Conservation (phyloP, 1,140 invertebrate species). For the Tenebrio molitor region DNA sequence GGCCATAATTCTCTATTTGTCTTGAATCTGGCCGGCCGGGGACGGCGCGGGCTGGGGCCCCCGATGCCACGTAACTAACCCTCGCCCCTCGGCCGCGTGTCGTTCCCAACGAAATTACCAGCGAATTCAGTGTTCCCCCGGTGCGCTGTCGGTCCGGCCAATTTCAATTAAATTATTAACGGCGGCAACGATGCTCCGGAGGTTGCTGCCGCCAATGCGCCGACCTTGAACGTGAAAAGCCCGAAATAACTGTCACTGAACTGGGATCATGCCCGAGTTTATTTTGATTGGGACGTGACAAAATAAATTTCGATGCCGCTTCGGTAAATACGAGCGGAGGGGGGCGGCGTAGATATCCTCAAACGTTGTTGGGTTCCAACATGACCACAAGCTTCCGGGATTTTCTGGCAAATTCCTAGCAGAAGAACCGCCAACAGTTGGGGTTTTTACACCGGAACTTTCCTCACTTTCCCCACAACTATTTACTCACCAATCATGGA, state of each 20-base stretch:
- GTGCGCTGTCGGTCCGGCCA: slow-evolving; percentile 44
- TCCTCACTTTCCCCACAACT: too few relatives aligned
- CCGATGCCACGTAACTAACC: slow-evolving; percentile 53
- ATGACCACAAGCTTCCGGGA: too few relatives aligned
- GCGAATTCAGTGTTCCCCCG: slow-evolving; percentile 47
- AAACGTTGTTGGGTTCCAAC: too few relatives aligned
- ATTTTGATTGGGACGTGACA: slow-evolving; percentile 13
- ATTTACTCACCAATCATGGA: too few relatives aligned
- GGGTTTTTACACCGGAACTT: too few relatives aligned
- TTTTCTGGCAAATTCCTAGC: too few relatives aligned
- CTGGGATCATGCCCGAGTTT: slow-evolving; percentile 2
- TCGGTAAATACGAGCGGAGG: slow-evolving; percentile 13
- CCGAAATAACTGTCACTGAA: slow-evolving; percentile 28
- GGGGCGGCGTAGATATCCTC: too few relatives aligned
- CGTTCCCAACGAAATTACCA: slow-evolving; percentile 52
- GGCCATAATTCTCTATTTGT: slow-evolving; percentile 37
- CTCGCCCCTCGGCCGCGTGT: slow-evolving; percentile 49
- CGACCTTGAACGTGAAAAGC: slow-evolving; percentile 39
- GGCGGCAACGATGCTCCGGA: not conserved
- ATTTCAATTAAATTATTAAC: slow-evolving; percentile 54
- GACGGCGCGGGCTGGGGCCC: slow-evolving; percentile 46
- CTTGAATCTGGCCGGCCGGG: slow-evolving; percentile 29
- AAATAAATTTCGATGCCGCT: slow-evolving; percentile 13
- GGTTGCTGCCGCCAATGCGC: slow-evolving; percentile 6
- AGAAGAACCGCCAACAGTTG: too few relatives aligned